Evolutionary conservation across 2,113 vertebrate species (phyloP).

Genomic region (Thomomys bottae): DNA sequence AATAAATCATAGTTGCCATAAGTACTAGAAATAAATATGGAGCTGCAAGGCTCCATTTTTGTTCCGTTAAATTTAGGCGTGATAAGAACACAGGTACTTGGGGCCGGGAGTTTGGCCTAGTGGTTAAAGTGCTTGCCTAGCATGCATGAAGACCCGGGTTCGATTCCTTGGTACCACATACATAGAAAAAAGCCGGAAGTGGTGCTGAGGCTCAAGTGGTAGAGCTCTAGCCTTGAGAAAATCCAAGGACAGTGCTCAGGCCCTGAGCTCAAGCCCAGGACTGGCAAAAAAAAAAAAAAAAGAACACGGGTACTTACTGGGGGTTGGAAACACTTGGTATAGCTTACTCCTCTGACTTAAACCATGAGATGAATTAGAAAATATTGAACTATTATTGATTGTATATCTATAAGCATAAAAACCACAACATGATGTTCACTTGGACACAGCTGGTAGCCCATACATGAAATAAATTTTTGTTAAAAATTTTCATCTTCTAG

Average conservation of each 20-base stretch:
- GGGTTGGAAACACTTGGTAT: neutral
- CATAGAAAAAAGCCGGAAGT: no score
- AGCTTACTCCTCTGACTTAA: slow-evolving; percentile 5
- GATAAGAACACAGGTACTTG: neutral
- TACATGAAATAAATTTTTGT: neutral
- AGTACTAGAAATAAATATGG: neutral
- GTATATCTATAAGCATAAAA: neutral
- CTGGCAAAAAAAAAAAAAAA: neutral
- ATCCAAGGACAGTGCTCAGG: no score
- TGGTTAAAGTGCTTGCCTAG: no score
- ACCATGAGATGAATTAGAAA: neutral
- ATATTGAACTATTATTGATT: neutral
- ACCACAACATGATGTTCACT: neutral
- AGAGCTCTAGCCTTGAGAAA: no score
- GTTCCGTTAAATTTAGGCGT: neutral
- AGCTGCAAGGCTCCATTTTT: no score
- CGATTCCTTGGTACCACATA: no score
- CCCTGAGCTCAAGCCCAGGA: no score
- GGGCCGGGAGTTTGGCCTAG: no score
- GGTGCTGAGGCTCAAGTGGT: no score
- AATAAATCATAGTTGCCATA: neutral
- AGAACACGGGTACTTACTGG: neutral
- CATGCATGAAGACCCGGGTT: no score
- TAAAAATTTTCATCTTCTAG: neutral
- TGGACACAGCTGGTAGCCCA: rapidly evolving